Evolutionary conservation across 2,888 invertebrate genomes (phyloP), one percentile per base, ranked within the genome.

Genomic region (Parapristionchus giblindavisi): DNA sequence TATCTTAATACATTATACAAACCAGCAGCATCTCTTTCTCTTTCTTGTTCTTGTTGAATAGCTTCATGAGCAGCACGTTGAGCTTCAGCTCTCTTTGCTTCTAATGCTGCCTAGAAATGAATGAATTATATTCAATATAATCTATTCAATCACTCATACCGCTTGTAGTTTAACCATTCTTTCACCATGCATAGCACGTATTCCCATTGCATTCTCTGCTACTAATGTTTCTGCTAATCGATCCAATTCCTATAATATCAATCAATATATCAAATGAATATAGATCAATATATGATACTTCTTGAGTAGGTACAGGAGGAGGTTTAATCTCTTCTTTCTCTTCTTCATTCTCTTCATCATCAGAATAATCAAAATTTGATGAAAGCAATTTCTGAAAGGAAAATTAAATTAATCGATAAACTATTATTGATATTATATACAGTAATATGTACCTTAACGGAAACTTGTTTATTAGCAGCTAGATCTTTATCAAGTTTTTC

Each of bases 271-370:
- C 11, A 14, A 27, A 54, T 24, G 17, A 6, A 14, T n/a, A 24
- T 14, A 54, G 17, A n/a, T 54, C n/a, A 54, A 54, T 48, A 54
- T 27, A 54, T 27, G n/a, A 54, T 54, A 56, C 70, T 21, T 72
- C 58, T 60, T 72, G 58, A 43, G 58, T 72, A 21, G 72, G 72
- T 24, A 60, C 58, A 24, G 72, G 72, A 27, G 72, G 72, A 14
- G 72, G 43, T 60, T 60, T 72, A 29, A 32, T 27, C 29, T 72
- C 72, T 60, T 72, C 72, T 27, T 60, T 72, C 32, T 72, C 72
- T 34, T 82, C 82, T 2, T 83, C 84, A n/a, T 83, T 85, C 32
- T 84, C 85, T 48, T 84, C 84, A 29, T 87, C 87, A 77, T 87
- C 87, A 32, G 84, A 85, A 74, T 87, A 87, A 38, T 87, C 86